These are phyloP conservation scores for Coccyzus lansbergi DNA, from an alignment of 2,797 vertebrate species.

Conservation along the genomic window DNA sequence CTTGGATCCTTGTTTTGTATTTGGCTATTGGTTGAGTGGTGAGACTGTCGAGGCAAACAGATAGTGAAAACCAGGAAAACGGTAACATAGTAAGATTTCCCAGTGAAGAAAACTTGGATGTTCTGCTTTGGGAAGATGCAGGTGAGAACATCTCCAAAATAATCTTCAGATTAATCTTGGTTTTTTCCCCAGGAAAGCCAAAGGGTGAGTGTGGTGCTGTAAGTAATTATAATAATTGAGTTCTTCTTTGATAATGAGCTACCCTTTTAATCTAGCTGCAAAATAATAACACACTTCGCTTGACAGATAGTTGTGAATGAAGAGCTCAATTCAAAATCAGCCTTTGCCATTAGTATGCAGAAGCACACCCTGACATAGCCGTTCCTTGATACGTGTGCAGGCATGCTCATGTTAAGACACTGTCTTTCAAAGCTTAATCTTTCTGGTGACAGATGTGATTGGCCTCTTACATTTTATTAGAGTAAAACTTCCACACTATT, in stretches of 20 bases:
- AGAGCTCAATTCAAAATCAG: not conserved
- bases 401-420: rapidly evolving
- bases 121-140: not conserved
- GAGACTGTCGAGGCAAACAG: not conserved
- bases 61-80: not conserved
- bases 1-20: not conserved
- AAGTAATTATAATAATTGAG: not conserved
- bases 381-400: not conserved
- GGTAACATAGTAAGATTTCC: not conserved
- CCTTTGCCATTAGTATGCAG: not conserved
- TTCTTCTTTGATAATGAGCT: not conserved
- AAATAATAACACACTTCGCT: not conserved
- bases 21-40: not conserved
- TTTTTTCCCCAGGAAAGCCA: not conserved
- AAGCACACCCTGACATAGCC: not conserved
- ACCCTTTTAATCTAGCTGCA: not conserved
- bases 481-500: not conserved
- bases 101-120: not conserved
- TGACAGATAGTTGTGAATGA: not conserved
- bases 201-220: not conserved
- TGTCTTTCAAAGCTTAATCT: not conserved
- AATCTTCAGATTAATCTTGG: not conserved
- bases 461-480: not conserved
- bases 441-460: not conserved
- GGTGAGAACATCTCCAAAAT: not conserved